These are phyloP conservation scores for Hirtodrosophila duncani DNA, from an alignment of 2,888 invertebrate species.

Conservation along the genomic window DNA sequence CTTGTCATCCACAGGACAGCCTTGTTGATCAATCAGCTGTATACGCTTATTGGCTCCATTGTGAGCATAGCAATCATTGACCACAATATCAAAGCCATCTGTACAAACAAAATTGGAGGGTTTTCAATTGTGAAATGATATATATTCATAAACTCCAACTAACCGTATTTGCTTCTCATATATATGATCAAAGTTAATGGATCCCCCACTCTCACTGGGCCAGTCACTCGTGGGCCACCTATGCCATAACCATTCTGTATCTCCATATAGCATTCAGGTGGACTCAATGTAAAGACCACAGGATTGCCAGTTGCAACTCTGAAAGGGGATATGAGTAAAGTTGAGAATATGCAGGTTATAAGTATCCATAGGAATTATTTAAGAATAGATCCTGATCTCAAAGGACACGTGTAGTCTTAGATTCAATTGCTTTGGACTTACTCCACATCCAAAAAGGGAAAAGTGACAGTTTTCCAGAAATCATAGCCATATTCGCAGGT, in stretches of 20 bases:
- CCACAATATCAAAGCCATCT: conserved; percentile 97
- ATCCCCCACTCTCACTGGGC: conserved; percentile 94
- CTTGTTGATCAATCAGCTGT: conserved; percentile 93
- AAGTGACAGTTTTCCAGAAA: conserved; percentile 97
- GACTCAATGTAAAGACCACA: conserved; percentile 93
- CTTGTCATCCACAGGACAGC: conserved; percentile 95
- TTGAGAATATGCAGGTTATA: too few relatives aligned
- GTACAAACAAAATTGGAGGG: conserved; percentile 22
- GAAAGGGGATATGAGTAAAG: neutral
- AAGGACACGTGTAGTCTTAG: too few relatives aligned
- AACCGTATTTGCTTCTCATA: conserved; percentile 96
- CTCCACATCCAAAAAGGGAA: conserved; percentile 96
- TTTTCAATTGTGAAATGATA: neutral
- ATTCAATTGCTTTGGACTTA: conserved; percentile 84
- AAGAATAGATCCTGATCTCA: too few relatives aligned
- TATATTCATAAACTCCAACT: conserved; percentile 49
- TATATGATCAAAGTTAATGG: conserved; percentile 94
- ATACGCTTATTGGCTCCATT: conserved; percentile 95
- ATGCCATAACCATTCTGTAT: conserved; percentile 94
- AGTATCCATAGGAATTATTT: too few relatives aligned
- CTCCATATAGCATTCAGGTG: conserved; percentile 97
- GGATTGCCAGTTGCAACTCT: conserved; percentile 97
- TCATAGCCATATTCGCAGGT: conserved; percentile 97
- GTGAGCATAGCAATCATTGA: conserved; percentile 95
- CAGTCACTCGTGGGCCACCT: conserved; percentile 89